Percentiles rank a stretch among this genome's conserved stretches.
Evolutionary conservation across 2,797 vertebrate genomes (phyloP).

Genomic region (Leucoraja ocellata): DNA sequence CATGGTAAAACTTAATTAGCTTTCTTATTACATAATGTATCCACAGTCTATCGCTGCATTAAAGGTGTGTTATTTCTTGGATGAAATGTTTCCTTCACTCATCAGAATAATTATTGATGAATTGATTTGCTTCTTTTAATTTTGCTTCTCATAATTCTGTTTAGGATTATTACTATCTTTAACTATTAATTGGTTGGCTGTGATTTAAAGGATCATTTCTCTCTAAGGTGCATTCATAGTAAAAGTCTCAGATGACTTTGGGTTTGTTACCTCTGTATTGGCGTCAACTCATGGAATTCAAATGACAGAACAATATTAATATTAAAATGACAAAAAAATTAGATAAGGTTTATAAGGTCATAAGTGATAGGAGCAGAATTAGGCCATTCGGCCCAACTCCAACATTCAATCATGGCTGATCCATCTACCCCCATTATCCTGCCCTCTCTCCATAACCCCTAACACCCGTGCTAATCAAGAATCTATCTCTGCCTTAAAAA

Average conservation of each 20-base stretch:
- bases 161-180: background rate
- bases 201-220: background rate
- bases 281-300: background rate
- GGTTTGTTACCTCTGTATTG: background rate
- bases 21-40: background rate
- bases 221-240: background rate
- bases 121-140: background rate
- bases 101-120: background rate
- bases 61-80: background rate
- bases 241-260: background rate
- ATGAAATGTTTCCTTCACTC: background rate
- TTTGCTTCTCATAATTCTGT: background rate
- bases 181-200: background rate
- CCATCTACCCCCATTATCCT: no score
- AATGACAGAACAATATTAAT: background rate
- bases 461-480: no score
- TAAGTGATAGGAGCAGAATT: no score
- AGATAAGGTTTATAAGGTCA: no score
- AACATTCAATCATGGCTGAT: no score
- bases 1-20: conserved; percentile 6
- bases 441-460: no score
- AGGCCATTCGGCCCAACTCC: no score
- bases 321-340: background rate
- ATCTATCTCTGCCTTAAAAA: no score
- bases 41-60: background rate